These are phyloP conservation scores for Ochotona curzoniae DNA, from an alignment of 2,113 vertebrate genomes.

Conservation along the genomic window DNA sequence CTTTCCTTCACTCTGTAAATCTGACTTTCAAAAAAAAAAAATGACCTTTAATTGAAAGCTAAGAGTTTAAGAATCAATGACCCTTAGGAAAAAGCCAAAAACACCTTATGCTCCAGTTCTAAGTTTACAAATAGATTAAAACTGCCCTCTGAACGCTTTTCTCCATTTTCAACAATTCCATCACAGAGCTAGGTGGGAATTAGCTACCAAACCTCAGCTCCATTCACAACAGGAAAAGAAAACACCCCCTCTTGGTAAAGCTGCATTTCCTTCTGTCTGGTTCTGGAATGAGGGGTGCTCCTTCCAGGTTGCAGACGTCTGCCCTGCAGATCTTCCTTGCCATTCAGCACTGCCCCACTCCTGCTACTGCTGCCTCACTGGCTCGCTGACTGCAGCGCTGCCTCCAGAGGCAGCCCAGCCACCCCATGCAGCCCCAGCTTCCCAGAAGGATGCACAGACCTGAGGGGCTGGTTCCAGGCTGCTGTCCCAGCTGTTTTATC, in stretches of 20 bases:
- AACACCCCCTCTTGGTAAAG: neutral
- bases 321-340: too few species aligned
- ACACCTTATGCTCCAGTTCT: neutral
- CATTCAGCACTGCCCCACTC: neutral
- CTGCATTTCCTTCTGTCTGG: too few species aligned
- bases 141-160: neutral
- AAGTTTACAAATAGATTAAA: neutral
- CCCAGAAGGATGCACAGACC: neutral
- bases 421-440: too few species aligned
- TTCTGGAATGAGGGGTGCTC: too few species aligned
- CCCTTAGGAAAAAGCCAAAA: neutral
- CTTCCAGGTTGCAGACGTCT: neutral
- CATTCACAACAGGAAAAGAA: neutral
- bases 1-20: too few species aligned
- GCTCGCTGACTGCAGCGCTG: too few species aligned
- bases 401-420: accelerated
- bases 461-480: neutral
- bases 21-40: too few species aligned
- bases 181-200: neutral
- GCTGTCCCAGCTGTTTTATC: neutral
- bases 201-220: neutral
- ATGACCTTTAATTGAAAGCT: neutral
- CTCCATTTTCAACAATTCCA: neutral
- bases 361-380: too few species aligned
- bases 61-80: neutral